phyloP scores from a whole-genome alignment of 1,140 invertebrate species.

The Drosophila nikananu region DNA sequence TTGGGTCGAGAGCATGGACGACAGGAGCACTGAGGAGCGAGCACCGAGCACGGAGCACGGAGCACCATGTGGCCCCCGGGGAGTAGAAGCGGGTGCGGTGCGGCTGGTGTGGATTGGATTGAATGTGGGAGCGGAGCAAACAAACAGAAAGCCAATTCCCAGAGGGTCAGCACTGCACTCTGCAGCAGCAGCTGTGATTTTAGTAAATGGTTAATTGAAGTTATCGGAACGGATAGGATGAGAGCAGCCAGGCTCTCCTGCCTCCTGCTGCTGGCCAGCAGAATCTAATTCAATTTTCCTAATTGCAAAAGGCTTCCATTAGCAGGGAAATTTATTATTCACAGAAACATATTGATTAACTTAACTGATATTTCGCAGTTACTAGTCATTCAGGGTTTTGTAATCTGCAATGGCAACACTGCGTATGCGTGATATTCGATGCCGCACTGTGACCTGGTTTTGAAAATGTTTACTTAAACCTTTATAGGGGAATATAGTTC shows the following conservation, averaged over 20 bases:
- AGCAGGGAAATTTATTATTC: background rate
- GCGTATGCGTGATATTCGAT: background rate
- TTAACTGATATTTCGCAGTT: background rate
- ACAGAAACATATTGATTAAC: background rate
- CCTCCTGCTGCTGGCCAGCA: background rate
- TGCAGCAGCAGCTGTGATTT: slow-evolving; percentile 33
- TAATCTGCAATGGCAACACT: background rate
- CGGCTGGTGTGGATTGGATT: background rate
- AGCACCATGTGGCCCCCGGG: slow-evolving; percentile 24
- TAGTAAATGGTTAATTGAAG: slow-evolving; percentile 33
- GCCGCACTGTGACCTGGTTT: background rate
- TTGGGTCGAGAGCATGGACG: slow-evolving; percentile 34
- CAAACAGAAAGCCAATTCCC: slow-evolving; percentile 33
- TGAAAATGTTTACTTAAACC: background rate
- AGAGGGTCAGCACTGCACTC: slow-evolving; percentile 30
- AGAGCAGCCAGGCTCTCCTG: too few relatives aligned
- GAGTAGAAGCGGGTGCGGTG: background rate
- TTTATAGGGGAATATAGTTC: too few relatives aligned
- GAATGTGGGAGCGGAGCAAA: background rate
- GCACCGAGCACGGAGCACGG: background rate
- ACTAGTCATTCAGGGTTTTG: background rate
- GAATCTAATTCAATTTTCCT: slow-evolving; percentile 4
- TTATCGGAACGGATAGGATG: slow-evolving; percentile 4
- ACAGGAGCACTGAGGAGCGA: background rate
- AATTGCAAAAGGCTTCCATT: background rate